Percentiles rank a stretch among this genome's conserved stretches.
phyloP scores from a whole-genome alignment of 2,113 vertebrate species.

The Pterocles burchelli region DNA sequence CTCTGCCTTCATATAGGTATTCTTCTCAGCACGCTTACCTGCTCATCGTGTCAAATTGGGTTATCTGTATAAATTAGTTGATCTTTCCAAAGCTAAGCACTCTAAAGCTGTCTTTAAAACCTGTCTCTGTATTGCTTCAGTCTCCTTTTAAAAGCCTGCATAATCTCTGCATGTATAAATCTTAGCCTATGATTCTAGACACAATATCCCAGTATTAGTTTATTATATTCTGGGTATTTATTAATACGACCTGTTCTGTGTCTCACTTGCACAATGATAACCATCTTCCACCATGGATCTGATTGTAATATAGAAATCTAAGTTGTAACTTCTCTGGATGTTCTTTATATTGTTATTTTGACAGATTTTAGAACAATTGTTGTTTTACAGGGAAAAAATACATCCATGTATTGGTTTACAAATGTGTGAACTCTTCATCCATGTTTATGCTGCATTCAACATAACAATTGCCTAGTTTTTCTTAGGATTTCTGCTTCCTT shows the following conservation, averaged over 20 bases:
- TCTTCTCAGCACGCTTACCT: background rate
- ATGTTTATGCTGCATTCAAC: background rate
- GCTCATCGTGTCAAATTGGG: background rate
- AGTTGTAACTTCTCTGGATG: background rate
- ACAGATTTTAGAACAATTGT: background rate
- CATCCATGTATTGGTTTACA: background rate
- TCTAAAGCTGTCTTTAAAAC: background rate
- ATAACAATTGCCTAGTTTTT: background rate
- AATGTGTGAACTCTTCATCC: background rate
- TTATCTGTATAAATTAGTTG: background rate
- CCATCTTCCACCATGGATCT: background rate
- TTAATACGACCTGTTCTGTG: background rate
- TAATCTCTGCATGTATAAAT: background rate
- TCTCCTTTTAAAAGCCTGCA: background rate
- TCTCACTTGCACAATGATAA: background rate
- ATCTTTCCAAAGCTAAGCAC: background rate
- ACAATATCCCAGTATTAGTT: background rate
- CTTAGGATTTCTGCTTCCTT: background rate
- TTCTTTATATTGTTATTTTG: background rate
- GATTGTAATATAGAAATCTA: background rate
- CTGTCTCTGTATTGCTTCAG: background rate
- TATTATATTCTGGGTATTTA: background rate
- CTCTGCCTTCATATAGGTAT: background rate
- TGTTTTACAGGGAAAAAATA: background rate
- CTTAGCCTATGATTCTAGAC: background rate